Evolutionary conservation across 2,113 vertebrate genomes (phyloP).

Genomic region (Engraulis encrasicolus): DNA sequence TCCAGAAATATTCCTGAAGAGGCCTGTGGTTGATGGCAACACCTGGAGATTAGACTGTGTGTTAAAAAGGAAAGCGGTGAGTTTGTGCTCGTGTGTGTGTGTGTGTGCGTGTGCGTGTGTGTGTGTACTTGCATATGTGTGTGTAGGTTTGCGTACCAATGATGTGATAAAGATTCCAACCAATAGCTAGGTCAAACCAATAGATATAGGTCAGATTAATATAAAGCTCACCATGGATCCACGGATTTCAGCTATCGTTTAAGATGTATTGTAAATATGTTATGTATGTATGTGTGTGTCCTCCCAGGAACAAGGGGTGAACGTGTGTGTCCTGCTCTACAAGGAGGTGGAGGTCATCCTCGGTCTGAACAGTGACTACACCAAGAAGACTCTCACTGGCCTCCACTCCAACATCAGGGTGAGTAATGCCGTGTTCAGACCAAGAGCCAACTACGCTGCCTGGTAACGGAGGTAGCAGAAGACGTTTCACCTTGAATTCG

Average conservation of each 20-base stretch:
- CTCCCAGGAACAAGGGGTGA: conserved; percentile 55
- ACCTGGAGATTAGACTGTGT: conserved; percentile 59
- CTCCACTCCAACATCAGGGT: conserved; percentile 63
- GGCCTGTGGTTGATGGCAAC: conserved; percentile 58
- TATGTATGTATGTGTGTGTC: neutral
- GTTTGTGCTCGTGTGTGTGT: conserved; percentile 21
- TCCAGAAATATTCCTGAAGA: conserved; percentile 59
- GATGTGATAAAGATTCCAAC: no score
- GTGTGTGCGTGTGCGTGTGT: neutral
- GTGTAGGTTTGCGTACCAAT: no score
- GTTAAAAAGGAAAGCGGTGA: conserved; percentile 56
- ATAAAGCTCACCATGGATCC: no score
- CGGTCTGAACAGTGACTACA: conserved; percentile 63
- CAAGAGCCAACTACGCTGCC: neutral
- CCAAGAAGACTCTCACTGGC: conserved; percentile 58
- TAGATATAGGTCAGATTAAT: no score
- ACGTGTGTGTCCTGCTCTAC: conserved; percentile 57
- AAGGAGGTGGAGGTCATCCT: conserved; percentile 60
- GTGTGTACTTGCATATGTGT: conserved; percentile 48
- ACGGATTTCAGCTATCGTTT: no score
- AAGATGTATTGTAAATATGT: no score
- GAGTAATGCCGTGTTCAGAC: conserved; percentile 15
- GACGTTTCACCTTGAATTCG: no score
- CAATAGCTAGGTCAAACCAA: no score
- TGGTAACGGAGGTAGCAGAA: no score